These are phyloP conservation scores for Apostichopus leukothele DNA, from an alignment of 53 echinoderm and acorn worm species.

Conservation along the genomic window DNA sequence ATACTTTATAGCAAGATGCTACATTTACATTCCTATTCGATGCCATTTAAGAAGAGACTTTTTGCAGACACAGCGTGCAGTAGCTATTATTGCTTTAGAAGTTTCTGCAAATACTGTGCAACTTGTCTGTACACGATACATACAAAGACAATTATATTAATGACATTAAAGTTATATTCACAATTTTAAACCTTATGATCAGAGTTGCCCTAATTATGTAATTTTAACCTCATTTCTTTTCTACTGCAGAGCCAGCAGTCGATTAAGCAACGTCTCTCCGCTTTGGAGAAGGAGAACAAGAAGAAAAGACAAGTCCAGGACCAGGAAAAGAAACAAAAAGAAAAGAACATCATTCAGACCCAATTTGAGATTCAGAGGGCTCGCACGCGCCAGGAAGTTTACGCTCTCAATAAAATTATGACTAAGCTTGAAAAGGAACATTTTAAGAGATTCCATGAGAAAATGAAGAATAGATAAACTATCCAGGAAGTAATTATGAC, in stretches of 20 bases:
- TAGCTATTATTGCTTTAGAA: too few relatives aligned
- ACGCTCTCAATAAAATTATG: slow-evolving; percentile 97
- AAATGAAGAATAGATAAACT: neutral
- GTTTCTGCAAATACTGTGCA: too few relatives aligned
- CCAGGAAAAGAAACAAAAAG: slow-evolving; percentile 67
- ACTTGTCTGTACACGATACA: too few relatives aligned
- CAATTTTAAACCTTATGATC: too few relatives aligned
- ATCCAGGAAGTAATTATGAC: too few relatives aligned
- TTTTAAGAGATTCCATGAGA: slow-evolving; percentile 69
- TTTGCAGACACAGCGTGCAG: too few relatives aligned
- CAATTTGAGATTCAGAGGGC: slow-evolving; percentile 57
- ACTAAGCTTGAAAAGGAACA: slow-evolving; percentile 76
- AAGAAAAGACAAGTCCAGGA: slow-evolving; percentile 60
- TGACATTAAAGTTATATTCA: too few relatives aligned
- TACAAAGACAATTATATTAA: too few relatives aligned
- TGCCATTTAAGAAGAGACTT: too few relatives aligned
- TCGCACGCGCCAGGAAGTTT: slow-evolving; percentile 82
- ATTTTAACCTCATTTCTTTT: neutral
- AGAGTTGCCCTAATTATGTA: too few relatives aligned
- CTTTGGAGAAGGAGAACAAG: slow-evolving; percentile 71
- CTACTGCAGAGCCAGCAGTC: slow-evolving; percentile 82
- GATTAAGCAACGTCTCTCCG: slow-evolving; percentile 70
- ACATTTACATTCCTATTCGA: too few relatives aligned
- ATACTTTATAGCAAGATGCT: too few relatives aligned
- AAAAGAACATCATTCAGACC: slow-evolving; percentile 62